Evolutionary conservation across 2,797 vertebrate genomes (phyloP).

Genomic region (Thunnus albacares): DNA sequence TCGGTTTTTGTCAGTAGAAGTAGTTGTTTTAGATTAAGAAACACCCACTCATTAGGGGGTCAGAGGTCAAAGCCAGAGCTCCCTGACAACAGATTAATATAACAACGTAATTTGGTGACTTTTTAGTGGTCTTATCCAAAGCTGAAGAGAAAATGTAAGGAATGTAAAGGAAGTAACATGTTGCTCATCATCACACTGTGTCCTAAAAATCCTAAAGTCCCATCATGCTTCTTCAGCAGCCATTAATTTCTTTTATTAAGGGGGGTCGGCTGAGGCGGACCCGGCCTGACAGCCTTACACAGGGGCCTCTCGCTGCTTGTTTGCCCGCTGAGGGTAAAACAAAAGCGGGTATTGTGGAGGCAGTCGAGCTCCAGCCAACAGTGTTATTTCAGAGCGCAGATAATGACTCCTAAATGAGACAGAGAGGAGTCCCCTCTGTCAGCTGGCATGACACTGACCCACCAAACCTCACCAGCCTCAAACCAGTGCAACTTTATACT

Average conservation of each 20-base stretch:
- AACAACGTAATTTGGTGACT: background rate
- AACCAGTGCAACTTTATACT: background rate
- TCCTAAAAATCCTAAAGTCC: background rate
- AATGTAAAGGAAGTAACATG: too few relatives aligned
- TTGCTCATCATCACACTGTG: too few relatives aligned
- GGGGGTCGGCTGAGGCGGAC: background rate
- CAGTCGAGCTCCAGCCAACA: conserved; percentile 31
- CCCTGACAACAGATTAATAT: background rate
- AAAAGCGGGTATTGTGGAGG: conserved; percentile 67
- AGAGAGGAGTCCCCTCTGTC: conserved; percentile 5
- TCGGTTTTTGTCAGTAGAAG: too few relatives aligned
- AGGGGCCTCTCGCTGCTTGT: conserved; percentile 32
- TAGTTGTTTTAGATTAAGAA: too few relatives aligned
- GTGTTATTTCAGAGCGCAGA: conserved; percentile 56
- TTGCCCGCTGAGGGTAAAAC: conserved; percentile 49
- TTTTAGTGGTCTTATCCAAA: too few relatives aligned
- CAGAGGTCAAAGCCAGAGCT: conserved; percentile 28
- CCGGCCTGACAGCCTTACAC: background rate
- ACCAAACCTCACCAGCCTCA: background rate
- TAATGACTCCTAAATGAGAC: conserved; percentile 45
- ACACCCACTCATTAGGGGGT: background rate
- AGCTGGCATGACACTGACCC: background rate
- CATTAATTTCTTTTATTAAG: background rate
- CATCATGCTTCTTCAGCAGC: background rate
- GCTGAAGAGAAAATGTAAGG: too few relatives aligned